phyloP scores from a whole-genome alignment of 2,113 vertebrate species.

The Gorsachius goisagi region DNA sequence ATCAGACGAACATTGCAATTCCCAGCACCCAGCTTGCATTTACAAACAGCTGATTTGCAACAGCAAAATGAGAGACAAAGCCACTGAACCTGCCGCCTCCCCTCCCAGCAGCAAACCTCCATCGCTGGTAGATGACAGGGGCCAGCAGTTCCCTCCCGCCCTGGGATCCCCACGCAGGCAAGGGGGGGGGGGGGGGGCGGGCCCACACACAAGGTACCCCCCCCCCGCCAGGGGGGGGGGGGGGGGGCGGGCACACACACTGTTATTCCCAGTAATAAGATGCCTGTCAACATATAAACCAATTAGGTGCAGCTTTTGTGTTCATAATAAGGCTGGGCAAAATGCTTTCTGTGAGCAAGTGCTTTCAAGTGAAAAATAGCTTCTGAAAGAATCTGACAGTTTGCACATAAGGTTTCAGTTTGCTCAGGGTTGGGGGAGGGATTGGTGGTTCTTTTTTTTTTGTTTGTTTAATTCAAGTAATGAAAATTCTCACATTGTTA shows the following conservation, averaged over 20 bases:
- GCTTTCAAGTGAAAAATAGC: slow-evolving; percentile 60
- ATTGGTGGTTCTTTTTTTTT: no score
- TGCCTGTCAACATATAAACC: slow-evolving; percentile 37
- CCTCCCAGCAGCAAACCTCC: background rate
- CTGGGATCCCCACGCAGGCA: rapidly evolving
- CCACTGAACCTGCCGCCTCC: background rate
- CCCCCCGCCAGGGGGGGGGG: no score
- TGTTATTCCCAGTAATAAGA: background rate
- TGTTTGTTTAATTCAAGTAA: background rate
- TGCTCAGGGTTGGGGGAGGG: background rate
- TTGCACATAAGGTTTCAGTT: slow-evolving; percentile 53
- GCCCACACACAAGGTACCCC: no score
- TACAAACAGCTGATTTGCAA: background rate
- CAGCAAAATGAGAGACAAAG: background rate
- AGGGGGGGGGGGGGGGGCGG: no score
- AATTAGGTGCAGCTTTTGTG: slow-evolving; percentile 50
- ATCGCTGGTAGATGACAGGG: rapidly evolving
- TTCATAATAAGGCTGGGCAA: background rate
- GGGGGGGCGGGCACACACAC: background rate
- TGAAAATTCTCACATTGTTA: slow-evolving; percentile 56
- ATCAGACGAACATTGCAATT: rapidly evolving
- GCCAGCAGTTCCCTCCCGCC: background rate
- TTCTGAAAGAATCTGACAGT: slow-evolving; percentile 45
- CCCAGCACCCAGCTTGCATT: background rate
- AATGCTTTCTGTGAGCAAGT: background rate